A percentile compares a stretch with the other conserved stretches of the same genome.
These are phyloP conservation scores for Meloidogyne floridensis DNA, from an alignment of 1,140 invertebrate genomes.

Conservation along the genomic window DNA sequence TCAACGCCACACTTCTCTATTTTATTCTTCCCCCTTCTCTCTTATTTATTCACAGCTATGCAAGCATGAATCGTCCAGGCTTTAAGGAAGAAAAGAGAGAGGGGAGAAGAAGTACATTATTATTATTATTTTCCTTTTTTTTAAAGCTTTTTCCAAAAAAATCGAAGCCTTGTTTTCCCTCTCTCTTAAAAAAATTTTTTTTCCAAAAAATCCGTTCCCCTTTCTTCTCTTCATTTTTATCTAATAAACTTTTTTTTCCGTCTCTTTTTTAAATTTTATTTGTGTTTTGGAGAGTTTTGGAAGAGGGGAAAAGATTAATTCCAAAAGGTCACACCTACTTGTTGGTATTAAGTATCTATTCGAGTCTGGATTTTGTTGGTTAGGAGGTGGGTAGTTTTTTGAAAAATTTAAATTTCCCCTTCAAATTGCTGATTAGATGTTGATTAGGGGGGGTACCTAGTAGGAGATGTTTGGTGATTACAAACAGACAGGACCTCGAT, in stretches of 20 bases:
- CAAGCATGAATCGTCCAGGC: background rate
- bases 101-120: background rate
- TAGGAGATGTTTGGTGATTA: too few relatives aligned
- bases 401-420: too few relatives aligned
- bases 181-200: background rate
- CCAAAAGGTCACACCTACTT: background rate
- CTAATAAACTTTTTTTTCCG: background rate
- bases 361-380: background rate
- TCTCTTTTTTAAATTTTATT: background rate
- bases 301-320: background rate
- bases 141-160: constrained; percentile 2
- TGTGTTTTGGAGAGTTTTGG: background rate
- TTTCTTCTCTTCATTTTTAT: background rate
- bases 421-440: too few relatives aligned
- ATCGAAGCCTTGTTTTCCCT: background rate
- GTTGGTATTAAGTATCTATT: background rate
- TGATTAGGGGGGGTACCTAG: too few relatives aligned
- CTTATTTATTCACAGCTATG: background rate
- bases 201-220: background rate
- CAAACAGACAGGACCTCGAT: too few relatives aligned
- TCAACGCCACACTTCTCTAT: background rate
- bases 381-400: too few relatives aligned
- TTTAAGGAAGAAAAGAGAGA: too few relatives aligned
- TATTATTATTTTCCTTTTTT: constrained; percentile 13
- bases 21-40: background rate